Conservation (phyloP, 2,888 invertebrate species). For the Tiphia femorata region DNA sequence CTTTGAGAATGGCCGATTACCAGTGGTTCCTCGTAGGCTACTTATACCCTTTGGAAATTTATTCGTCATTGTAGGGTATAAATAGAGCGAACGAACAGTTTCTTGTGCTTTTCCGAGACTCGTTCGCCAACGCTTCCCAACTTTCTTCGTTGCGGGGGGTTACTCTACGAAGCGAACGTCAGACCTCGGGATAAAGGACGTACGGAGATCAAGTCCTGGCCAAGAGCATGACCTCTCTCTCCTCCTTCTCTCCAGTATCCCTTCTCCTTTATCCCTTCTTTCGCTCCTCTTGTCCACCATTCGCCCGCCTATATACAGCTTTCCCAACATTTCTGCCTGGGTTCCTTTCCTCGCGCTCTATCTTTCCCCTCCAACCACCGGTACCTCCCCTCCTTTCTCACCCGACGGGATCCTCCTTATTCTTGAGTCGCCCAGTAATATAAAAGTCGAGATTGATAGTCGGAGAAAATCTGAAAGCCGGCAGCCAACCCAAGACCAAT, state of each 20-base stretch:
- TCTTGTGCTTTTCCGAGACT: too few relatives aligned
- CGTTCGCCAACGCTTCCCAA: too few relatives aligned
- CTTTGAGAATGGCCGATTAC: neutral
- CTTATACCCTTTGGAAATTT: too few relatives aligned
- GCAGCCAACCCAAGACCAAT: conserved; percentile 24
- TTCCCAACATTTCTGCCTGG: conserved; percentile 13
- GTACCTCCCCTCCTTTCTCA: conserved; percentile 1
- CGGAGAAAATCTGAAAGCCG: conserved; percentile 22
- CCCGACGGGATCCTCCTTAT: conserved; percentile 12
- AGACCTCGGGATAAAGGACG: too few relatives aligned
- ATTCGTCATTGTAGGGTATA: too few relatives aligned
- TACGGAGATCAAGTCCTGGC: too few relatives aligned
- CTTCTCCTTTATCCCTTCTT: conserved; percentile 10
- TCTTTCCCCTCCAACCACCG: conserved; percentile 15
- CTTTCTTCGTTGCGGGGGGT: too few relatives aligned
- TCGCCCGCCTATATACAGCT: conserved; percentile 17
- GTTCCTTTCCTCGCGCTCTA: neutral
- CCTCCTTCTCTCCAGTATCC: too few relatives aligned
- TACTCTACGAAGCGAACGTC: too few relatives aligned
- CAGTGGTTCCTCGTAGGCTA: too few relatives aligned
- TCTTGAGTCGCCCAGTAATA: conserved; percentile 18
- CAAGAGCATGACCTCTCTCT: too few relatives aligned
- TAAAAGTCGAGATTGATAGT: conserved; percentile 30
- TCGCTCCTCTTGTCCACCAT: conserved; percentile 11
- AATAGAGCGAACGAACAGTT: too few relatives aligned